phyloP scores from a whole-genome alignment of 2,797 vertebrate genomes.

The Gallirallus australis region DNA sequence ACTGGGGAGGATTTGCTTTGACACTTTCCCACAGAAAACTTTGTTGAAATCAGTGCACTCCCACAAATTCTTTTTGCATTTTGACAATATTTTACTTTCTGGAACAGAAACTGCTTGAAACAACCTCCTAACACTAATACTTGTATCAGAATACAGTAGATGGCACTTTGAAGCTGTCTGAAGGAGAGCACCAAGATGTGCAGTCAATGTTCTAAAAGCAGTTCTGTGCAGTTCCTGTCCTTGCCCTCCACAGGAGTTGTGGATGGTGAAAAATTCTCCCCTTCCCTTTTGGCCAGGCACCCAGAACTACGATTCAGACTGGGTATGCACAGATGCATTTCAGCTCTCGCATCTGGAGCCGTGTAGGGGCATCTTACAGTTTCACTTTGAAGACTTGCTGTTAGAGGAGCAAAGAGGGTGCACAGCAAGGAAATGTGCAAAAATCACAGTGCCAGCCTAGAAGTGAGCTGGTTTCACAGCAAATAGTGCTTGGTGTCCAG shows the following conservation, averaged over 20 bases:
- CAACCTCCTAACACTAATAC: neutral
- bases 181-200: neutral
- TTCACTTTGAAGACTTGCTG: neutral
- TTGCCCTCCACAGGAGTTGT: neutral
- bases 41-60: neutral
- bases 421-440: neutral
- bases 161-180: neutral
- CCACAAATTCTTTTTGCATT: neutral
- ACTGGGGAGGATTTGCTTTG: neutral
- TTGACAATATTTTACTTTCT: neutral
- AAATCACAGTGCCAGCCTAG: neutral
- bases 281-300: neutral
- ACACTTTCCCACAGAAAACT: neutral
- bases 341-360: neutral
- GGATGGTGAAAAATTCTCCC: neutral
- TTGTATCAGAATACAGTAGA: neutral
- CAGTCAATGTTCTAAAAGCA: neutral
- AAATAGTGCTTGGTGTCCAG: neutral
- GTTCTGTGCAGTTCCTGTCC: neutral
- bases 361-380: rapidly evolving
- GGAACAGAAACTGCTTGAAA: neutral
- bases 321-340: neutral
- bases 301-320: neutral
- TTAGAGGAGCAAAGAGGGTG: neutral
- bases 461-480: neutral